Percentiles rank a stretch among this genome's conserved stretches.
phyloP scores from a whole-genome alignment of 2,888 invertebrate genomes.

The Meteorus colon region DNA sequence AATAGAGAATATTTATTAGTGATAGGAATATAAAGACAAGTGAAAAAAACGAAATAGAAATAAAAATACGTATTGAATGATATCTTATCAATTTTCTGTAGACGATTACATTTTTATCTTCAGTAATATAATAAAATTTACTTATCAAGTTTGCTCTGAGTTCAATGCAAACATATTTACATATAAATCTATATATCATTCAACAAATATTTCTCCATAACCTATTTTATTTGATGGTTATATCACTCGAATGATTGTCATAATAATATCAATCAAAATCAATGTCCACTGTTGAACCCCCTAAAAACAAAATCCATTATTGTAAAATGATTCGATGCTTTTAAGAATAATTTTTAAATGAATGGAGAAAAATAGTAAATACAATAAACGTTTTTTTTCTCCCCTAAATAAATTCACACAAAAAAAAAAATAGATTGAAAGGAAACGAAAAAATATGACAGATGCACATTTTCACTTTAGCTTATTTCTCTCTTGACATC shows the following conservation, averaged over 20 bases:
- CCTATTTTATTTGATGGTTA: slow-evolving; percentile 1
- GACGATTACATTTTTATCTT: too few relatives aligned
- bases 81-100: background rate
- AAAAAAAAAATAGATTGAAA: background rate
- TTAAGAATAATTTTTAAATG: slow-evolving; percentile 28
- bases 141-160: too few relatives aligned
- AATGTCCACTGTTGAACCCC: background rate
- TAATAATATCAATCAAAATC: slow-evolving; percentile 25
- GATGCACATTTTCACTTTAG: slow-evolving; percentile 38
- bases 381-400: background rate
- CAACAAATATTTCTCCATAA: background rate
- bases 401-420: background rate
- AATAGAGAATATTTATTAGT: background rate
- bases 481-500: slow-evolving; percentile 31
- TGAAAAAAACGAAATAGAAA: background rate
- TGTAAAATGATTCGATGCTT: slow-evolving; percentile 21
- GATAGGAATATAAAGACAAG: background rate
- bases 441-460: slow-evolving; percentile 22
- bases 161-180: background rate
- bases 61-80: background rate
- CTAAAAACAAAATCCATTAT: background rate
- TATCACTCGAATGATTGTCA: slow-evolving; percentile 6
- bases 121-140: too few relatives aligned
- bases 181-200: background rate
- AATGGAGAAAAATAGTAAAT: slow-evolving; percentile 4